Percentiles rank a stretch among this genome's conserved stretches.
Conservation (phyloP, 23 tunicate species). For the Botrylloides violaceus region DNA sequence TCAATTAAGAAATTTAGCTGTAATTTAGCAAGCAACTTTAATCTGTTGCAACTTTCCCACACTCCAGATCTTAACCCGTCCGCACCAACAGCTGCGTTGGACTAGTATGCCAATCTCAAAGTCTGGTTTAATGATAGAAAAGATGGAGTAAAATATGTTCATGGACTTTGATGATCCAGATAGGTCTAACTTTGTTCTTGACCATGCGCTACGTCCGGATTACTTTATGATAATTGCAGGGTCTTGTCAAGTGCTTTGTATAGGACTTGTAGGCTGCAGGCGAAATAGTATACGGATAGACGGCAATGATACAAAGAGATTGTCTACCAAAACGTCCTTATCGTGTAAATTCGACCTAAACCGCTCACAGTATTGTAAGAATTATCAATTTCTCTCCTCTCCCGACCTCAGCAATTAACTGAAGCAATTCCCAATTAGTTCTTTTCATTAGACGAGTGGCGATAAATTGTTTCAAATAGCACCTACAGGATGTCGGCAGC, state of each 20-base stretch:
- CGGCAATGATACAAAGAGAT: background rate
- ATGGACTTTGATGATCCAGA: background rate
- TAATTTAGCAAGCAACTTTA: constrained; percentile 23
- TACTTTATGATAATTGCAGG: constrained; percentile 1
- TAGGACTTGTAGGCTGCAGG: background rate
- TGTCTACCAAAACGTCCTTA: background rate
- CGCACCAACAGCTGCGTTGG: background rate
- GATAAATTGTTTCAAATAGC: background rate
- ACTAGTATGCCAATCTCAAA: background rate
- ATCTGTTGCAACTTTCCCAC: constrained; percentile 26
- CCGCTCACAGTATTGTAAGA: background rate
- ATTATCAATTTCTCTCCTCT: background rate
- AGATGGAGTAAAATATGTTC: background rate
- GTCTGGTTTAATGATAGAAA: background rate
- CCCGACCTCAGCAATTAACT: background rate
- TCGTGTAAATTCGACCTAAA: background rate
- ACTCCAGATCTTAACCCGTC: constrained; percentile 20
- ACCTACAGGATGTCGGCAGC: background rate
- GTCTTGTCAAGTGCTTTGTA: background rate
- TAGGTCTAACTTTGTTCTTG: constrained; percentile 2
- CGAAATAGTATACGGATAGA: background rate
- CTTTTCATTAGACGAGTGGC: constrained; percentile 3
- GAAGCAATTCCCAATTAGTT: background rate
- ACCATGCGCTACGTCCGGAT: background rate
- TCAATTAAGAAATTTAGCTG: constrained; percentile 16